Evolutionary conservation across 2,888 invertebrate species (phyloP).

Genomic region (Synanthedon vespiformis): DNA sequence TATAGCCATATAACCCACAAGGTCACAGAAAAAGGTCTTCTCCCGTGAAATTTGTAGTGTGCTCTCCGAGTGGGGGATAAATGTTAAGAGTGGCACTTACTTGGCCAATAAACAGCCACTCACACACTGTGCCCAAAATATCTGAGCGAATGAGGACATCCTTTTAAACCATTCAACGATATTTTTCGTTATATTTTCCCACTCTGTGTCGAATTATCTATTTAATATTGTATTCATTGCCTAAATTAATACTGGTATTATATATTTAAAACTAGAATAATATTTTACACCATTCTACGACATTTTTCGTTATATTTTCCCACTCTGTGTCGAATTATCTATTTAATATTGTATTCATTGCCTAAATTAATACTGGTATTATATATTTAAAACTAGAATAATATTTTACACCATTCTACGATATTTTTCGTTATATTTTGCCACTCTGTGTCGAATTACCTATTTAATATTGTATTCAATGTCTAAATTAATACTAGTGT

Average conservation of each 20-base stretch:
- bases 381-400: too few relatives aligned
- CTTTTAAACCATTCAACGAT: background rate
- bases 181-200: background rate
- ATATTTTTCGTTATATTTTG: background rate
- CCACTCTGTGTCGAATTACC: too few relatives aligned
- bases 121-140: background rate
- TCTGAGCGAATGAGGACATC: background rate
- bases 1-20: background rate
- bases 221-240: too few relatives aligned
- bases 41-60: conserved; percentile 15
- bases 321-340: too few relatives aligned
- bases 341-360: too few relatives aligned
- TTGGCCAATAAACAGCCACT: conserved; percentile 5
- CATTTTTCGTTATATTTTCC: background rate
- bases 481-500: too few relatives aligned
- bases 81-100: conserved; percentile 5
- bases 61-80: conserved; percentile 4
- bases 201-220: too few relatives aligned
- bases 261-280: too few relatives aligned
- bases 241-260: too few relatives aligned
- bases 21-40: conserved; percentile 6
- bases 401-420: background rate
- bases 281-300: background rate
- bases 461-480: too few relatives aligned
- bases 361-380: too few relatives aligned